These are phyloP conservation scores for Todiramphus saurophagus DNA, from an alignment of 2,113 vertebrate species.

Conservation along the genomic window DNA sequence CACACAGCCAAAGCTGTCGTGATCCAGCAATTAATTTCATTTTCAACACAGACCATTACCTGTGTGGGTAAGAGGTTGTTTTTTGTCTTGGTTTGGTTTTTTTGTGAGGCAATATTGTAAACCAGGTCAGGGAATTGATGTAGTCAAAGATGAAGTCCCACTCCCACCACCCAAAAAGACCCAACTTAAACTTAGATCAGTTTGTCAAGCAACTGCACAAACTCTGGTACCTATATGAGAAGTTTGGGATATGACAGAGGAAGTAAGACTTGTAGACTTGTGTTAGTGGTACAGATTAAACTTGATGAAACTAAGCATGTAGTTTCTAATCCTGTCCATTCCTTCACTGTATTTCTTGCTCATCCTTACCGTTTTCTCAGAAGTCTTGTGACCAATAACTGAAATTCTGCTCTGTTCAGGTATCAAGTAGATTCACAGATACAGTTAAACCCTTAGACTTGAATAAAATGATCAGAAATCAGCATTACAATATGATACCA, in stretches of 20 bases:
- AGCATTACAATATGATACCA: background rate
- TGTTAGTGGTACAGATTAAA: background rate
- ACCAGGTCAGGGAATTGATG: background rate
- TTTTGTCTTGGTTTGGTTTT: background rate
- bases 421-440: background rate
- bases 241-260: background rate
- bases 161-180: background rate
- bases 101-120: background rate
- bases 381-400: background rate
- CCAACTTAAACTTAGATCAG: background rate
- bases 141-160: background rate
- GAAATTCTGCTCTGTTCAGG: background rate
- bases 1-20: background rate
- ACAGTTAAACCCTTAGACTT: background rate
- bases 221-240: background rate
- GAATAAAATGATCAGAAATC: too few species aligned
- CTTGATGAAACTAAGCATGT: background rate
- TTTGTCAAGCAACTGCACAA: background rate
- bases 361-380: background rate
- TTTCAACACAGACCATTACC: background rate
- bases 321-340: background rate
- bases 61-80: background rate
- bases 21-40: background rate
- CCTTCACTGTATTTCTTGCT: background rate
- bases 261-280: background rate